Percentiles rank a stretch among this genome's conserved stretches.
These are phyloP conservation scores for Himantopus leucocephalus DNA, from an alignment of 2,113 vertebrate genomes.

Conservation along the genomic window DNA sequence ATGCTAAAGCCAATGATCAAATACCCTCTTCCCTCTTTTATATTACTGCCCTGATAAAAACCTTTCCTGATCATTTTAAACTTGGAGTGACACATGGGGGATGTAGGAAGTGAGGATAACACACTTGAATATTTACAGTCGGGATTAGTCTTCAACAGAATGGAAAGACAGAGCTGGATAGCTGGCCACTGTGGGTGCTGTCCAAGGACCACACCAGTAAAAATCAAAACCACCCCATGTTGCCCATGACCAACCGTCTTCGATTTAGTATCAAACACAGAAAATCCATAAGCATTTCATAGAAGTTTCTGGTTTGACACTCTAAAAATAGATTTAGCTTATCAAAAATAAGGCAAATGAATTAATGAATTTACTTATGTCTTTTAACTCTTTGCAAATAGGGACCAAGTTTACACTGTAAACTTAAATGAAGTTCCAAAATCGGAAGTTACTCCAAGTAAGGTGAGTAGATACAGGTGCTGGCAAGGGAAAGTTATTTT, in stretches of 20 bases:
- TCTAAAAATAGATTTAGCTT: constrained; percentile 50
- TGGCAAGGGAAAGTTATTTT: neutral
- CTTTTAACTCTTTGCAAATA: constrained; percentile 71
- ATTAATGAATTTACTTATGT: neutral
- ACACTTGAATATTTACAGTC: constrained; percentile 12
- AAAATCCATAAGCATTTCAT: constrained; percentile 31
- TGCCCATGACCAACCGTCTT: neutral
- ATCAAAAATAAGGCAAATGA: neutral
- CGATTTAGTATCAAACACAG: neutral
- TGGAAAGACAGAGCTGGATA: neutral
- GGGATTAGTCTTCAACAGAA: neutral
- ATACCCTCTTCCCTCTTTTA: constrained; percentile 30
- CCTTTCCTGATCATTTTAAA: constrained; percentile 52
- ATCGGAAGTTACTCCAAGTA: constrained; percentile 92
- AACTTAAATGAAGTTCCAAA: constrained; percentile 94
- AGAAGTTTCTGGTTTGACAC: neutral
- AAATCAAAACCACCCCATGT: neutral
- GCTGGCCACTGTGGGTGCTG: neutral
- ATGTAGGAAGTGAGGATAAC: constrained; percentile 39
- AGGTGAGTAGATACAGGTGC: constrained; percentile 78
- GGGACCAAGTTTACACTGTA: constrained; percentile 98
- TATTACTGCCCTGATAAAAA: constrained; percentile 42
- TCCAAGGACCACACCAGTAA: neutral
- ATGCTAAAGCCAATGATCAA: constrained; percentile 56
- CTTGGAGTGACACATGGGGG: constrained; percentile 29